Conservation (phyloP, 2,113 vertebrate genomes). For the Austrofundulus limnaeus region DNA sequence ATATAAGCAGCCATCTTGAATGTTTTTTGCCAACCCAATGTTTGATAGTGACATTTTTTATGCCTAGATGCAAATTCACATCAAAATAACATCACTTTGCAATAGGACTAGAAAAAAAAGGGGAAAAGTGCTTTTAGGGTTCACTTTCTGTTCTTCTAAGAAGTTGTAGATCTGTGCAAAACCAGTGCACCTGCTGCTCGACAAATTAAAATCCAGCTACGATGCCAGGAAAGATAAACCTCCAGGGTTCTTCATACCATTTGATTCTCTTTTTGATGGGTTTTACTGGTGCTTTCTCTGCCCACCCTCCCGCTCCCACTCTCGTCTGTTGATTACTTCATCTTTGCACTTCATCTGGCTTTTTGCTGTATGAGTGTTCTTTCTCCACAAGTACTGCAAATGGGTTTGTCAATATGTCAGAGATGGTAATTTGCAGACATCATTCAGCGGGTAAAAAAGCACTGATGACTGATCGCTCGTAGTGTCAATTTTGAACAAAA, state of each 20-base stretch:
- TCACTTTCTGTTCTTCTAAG: too few relatives aligned
- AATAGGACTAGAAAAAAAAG: too few relatives aligned
- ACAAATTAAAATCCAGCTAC: conserved; percentile 1
- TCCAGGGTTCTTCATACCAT: background rate
- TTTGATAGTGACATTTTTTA: too few relatives aligned
- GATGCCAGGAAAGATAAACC: background rate
- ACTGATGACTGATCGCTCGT: conserved; percentile 50
- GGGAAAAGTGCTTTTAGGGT: too few relatives aligned
- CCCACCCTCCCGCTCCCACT: background rate
- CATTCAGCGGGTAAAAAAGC: conserved; percentile 44
- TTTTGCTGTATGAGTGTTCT: conserved; percentile 32
- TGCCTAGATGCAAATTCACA: too few relatives aligned
- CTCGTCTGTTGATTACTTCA: conserved; percentile 29
- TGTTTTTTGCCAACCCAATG: too few relatives aligned
- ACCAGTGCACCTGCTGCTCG: background rate
- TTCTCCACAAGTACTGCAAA: conserved; percentile 51
- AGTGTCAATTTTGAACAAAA: conserved; percentile 39
- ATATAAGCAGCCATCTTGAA: too few relatives aligned
- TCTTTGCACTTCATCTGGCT: conserved; percentile 11
- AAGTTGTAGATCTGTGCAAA: background rate
- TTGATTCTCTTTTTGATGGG: background rate
- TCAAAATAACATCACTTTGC: too few relatives aligned
- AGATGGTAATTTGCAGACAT: conserved; percentile 57
- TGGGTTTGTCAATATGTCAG: conserved; percentile 64
- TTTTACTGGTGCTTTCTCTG: background rate